phyloP scores from a whole-genome alignment of 2,888 invertebrate genomes.

The Cordilura impudica region DNA sequence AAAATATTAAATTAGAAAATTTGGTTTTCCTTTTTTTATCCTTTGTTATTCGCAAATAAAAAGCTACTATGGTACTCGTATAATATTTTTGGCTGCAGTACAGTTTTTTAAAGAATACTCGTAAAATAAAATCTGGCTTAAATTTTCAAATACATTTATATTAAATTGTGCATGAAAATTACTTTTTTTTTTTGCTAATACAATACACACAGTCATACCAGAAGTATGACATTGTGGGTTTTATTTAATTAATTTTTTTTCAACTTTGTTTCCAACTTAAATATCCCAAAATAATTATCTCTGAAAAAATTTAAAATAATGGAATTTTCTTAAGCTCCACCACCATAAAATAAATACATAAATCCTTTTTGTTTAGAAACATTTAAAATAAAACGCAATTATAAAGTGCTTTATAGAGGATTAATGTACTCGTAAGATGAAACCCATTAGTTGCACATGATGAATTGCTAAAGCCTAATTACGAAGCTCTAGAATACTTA shows the following conservation, averaged over 20 bases:
- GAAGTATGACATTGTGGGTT: too few relatives aligned
- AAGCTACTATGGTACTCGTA: not conserved
- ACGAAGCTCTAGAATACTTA: slow-evolving; percentile 15
- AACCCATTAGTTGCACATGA: slow-evolving; percentile 44
- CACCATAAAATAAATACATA: not conserved
- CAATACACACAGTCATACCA: too few relatives aligned
- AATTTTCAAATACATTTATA: too few relatives aligned
- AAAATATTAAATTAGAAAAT: too few relatives aligned
- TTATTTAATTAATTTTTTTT: not conserved
- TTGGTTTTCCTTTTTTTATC: not conserved
- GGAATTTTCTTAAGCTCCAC: not conserved
- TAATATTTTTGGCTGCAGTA: not conserved
- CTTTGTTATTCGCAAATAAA: not conserved
- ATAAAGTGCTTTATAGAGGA: slow-evolving; percentile 39
- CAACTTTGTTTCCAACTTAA: not conserved
- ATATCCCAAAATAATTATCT: not conserved
- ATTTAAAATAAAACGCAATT: slow-evolving; percentile 54
- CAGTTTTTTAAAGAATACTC: not conserved
- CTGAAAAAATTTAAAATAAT: not conserved
- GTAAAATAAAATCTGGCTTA: too few relatives aligned
- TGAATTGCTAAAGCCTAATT: slow-evolving; percentile 50
- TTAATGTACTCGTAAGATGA: slow-evolving; percentile 39
- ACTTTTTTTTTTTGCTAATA: too few relatives aligned
- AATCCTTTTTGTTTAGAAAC: slow-evolving; percentile 34
- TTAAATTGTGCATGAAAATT: too few relatives aligned